phyloP scores from a whole-genome alignment of 2,888 invertebrate species.

The Bombylius discolor region DNA sequence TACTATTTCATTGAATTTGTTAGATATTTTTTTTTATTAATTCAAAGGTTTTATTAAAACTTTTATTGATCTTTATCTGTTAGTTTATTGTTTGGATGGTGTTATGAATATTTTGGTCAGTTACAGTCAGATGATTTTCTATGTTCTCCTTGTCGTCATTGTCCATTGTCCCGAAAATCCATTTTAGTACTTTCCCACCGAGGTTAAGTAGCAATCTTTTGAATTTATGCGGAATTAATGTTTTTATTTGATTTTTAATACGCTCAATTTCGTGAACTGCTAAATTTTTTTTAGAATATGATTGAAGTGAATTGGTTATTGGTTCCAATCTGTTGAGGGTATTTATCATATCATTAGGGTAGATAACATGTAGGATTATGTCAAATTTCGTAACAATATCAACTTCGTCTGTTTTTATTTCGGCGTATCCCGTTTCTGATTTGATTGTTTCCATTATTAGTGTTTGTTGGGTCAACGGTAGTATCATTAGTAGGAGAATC shows the following conservation, averaged over 20 bases:
- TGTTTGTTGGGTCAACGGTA: neutral
- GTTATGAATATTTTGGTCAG: neutral
- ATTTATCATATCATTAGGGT: slow-evolving; percentile 4
- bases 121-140: slow-evolving; percentile 1
- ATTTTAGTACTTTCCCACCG: slow-evolving; percentile 9
- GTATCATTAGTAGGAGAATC: neutral
- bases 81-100: neutral
- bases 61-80: slow-evolving; percentile 6
- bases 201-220: no score
- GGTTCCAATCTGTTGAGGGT: slow-evolving; percentile 4
- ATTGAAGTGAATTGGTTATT: slow-evolving; percentile 7
- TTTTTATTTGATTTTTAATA: slow-evolving; percentile 9
- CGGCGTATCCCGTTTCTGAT: slow-evolving; percentile 7
- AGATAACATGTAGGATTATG: slow-evolving; percentile 9
- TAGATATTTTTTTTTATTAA: slow-evolving; percentile 2
- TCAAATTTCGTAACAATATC: slow-evolving; percentile 8
- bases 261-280: slow-evolving; percentile 8
- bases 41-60: slow-evolving; percentile 7
- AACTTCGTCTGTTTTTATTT: slow-evolving; percentile 8
- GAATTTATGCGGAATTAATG: slow-evolving; percentile 8
- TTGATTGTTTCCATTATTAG: neutral
- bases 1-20: slow-evolving; percentile 3
- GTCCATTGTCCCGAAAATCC: slow-evolving; percentile 10
- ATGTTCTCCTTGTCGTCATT: slow-evolving; percentile 7
- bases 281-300: neutral